Percentiles rank a stretch among this genome's conserved stretches.
These are phyloP conservation scores for Enteromius mattozi DNA, from an alignment of 2,797 vertebrate species.

Conservation along the genomic window DNA sequence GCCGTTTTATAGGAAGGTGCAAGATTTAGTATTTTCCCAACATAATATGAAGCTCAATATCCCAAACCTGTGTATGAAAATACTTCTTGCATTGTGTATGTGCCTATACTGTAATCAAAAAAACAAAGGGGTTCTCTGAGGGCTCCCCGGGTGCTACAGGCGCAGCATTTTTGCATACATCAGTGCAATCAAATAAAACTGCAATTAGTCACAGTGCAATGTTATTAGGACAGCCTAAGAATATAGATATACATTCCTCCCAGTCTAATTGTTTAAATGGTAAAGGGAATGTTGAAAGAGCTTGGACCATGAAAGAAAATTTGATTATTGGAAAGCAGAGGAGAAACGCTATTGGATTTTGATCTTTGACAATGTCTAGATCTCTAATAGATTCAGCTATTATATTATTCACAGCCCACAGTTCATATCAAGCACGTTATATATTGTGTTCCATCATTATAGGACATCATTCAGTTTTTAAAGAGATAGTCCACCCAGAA, in stretches of 20 bases:
- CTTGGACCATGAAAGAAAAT: background rate
- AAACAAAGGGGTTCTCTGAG: background rate
- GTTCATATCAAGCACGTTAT: conserved; percentile 18
- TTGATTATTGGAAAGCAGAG: background rate
- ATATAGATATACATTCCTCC: background rate
- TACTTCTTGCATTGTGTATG: background rate
- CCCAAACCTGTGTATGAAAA: background rate
- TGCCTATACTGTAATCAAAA: conserved; percentile 1
- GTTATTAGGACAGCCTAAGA: background rate
- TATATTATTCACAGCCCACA: background rate
- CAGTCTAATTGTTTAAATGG: background rate
- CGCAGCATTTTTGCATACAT: background rate
- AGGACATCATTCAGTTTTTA: conserved; percentile 2
- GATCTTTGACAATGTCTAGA: conserved; percentile 17
- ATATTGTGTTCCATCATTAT: conserved; percentile 18
- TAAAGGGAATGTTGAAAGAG: background rate
- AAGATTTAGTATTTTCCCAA: background rate
- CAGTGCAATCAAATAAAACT: conserved; percentile 29
- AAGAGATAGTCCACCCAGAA: background rate
- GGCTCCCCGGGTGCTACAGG: background rate
- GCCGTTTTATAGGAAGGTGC: background rate
- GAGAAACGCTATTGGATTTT: background rate
- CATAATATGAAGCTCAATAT: background rate
- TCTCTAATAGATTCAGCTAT: background rate
- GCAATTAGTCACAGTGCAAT: background rate